phyloP scores from a whole-genome alignment of 2,113 vertebrate species.

The Malurus cyaneus region DNA sequence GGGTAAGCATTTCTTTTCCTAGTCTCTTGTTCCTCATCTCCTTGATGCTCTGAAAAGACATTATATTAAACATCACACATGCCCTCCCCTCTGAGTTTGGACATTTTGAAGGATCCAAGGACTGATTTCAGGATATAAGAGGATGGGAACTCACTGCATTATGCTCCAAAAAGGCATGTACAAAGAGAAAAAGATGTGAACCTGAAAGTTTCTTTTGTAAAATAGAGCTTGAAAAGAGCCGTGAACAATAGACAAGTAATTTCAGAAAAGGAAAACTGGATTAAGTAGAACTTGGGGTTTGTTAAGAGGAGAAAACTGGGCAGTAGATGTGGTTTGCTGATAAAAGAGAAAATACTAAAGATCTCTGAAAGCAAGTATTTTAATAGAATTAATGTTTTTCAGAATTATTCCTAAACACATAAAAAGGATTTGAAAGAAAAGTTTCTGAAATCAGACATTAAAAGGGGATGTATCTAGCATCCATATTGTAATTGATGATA shows the following conservation, averaged over 20 bases:
- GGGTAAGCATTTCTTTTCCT: not conserved
- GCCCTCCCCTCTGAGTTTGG: not conserved
- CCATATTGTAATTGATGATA: not conserved
- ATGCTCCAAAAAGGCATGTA: not conserved
- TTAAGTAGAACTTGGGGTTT: not conserved
- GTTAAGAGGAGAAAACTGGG: not conserved
- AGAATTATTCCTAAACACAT: not conserved
- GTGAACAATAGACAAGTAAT: not conserved
- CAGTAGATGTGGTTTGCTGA: not conserved
- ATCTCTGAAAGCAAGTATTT: not conserved
- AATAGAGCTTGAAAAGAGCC: not conserved
- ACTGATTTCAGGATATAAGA: not conserved
- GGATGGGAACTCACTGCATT: not conserved
- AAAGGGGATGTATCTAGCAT: not conserved
- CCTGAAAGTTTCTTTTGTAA: not conserved
- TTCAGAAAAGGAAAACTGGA: not conserved
- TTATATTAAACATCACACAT: not conserved
- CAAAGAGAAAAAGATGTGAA: not conserved
- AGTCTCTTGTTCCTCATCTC: not conserved
- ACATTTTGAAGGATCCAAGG: not conserved
- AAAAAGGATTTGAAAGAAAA: not conserved
- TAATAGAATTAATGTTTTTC: not conserved
- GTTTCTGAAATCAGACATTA: not conserved
- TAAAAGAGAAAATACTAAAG: not conserved
- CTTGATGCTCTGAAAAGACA: not conserved